Percentiles rank a stretch among this genome's conserved stretches.
phyloP scores from a whole-genome alignment of 1,140 invertebrate species.

The Camponotus floridanus region DNA sequence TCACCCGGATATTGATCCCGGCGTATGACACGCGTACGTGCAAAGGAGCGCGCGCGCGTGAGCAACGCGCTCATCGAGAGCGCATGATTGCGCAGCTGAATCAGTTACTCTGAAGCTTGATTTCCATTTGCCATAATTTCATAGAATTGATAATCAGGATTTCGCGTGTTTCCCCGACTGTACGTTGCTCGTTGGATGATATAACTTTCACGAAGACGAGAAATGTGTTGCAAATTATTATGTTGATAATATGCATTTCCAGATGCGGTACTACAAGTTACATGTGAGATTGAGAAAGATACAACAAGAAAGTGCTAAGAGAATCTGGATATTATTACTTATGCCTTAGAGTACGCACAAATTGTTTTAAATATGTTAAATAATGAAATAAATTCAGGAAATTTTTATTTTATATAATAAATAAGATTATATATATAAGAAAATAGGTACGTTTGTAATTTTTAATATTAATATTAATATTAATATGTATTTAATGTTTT shows the following conservation, averaged over 20 bases:
- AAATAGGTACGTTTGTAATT: not conserved
- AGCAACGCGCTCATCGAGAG: slow-evolving; percentile 23
- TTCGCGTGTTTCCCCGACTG: slow-evolving; percentile 54
- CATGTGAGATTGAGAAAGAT: slow-evolving; percentile 27
- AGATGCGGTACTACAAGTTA: slow-evolving; percentile 35
- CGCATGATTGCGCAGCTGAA: slow-evolving; percentile 36
- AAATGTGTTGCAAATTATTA: slow-evolving; percentile 68
- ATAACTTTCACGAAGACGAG: slow-evolving; percentile 59
- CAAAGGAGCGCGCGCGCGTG: slow-evolving; percentile 17
- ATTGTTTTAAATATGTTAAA: not conserved
- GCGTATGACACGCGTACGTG: slow-evolving; percentile 49
- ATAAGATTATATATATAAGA: not conserved
- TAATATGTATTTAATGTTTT: not conserved
- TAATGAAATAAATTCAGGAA: not conserved
- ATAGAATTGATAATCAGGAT: slow-evolving; percentile 68
- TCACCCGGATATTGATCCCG: slow-evolving; percentile 73
- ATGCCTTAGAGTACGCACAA: not conserved
- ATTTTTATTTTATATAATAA: not conserved
- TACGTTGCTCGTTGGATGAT: slow-evolving; percentile 36
- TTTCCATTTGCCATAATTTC: slow-evolving; percentile 70
- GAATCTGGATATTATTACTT: slow-evolving; percentile 30
- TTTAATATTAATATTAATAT: not conserved
- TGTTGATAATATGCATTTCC: slow-evolving; percentile 70
- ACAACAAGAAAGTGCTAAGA: not conserved
- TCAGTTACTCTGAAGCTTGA: slow-evolving; percentile 66